Conservation (phyloP, 2,113 vertebrate genomes). For the Pica pica region DNA sequence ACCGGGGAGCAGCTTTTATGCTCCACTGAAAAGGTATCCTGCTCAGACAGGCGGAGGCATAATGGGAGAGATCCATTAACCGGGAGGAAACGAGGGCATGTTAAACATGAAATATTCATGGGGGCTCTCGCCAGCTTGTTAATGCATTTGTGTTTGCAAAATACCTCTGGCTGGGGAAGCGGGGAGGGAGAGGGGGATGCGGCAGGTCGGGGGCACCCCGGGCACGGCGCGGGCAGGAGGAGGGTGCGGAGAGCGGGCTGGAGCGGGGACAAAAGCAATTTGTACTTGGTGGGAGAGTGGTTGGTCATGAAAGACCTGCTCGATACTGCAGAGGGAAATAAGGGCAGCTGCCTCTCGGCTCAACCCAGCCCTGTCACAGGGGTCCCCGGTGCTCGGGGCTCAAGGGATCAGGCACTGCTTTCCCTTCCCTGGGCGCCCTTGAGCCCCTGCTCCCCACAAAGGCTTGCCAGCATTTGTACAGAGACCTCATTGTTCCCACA, state of each 20-base stretch:
- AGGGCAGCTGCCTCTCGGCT: not conserved
- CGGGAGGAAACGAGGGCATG: conserved; percentile 61
- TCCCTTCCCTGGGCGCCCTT: rapidly evolving
- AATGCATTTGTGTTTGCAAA: conserved; percentile 70
- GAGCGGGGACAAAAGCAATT: not conserved
- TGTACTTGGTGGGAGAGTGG: not conserved
- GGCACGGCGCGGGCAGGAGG: not conserved
- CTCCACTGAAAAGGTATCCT: conserved; percentile 61
- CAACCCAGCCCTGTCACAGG: not conserved
- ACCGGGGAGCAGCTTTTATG: conserved; percentile 61
- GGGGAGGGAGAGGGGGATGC: not conserved
- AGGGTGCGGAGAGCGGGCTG: not conserved
- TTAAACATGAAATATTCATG: conserved; percentile 72
- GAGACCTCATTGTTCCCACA: not conserved
- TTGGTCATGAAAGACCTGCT: not conserved
- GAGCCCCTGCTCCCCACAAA: not conserved
- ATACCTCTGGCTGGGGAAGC: conserved; percentile 30
- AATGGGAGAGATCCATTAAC: conserved; percentile 68
- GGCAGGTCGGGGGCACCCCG: not conserved
- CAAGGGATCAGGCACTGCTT: not conserved
- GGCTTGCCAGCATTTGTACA: not conserved
- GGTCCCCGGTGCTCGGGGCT: not conserved
- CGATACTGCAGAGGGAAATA: not conserved
- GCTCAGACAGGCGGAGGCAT: conserved; percentile 45
- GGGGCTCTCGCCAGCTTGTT: conserved; percentile 54